Evolutionary conservation across 2,797 vertebrate species (phyloP), one percentile per base, ranked within the genome.

Genomic region (Percopsis omiscomaycus): DNA sequence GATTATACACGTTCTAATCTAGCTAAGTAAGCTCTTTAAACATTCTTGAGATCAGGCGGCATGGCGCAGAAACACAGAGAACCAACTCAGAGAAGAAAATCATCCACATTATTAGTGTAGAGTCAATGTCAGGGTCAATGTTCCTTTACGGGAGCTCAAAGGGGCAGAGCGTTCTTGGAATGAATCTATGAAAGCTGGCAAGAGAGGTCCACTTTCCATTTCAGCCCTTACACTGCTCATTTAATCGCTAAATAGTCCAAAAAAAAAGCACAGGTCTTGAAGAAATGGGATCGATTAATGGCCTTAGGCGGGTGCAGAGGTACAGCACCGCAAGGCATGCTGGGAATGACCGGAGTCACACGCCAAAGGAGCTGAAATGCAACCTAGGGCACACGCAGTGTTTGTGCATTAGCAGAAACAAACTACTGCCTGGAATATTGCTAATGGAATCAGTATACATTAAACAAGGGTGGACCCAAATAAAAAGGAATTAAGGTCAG

Each of bases 1-100:
- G 71, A 73, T 88, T 87, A 81, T 74, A 79, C 64, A 6, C 73
- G 74, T 77, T 69, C 44, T 83, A 88, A 87, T 89, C 83, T 75
- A 54, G 61, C 50, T 80, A 45, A 58, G 79, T 85, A 88, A 89
- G 75, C 66, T 79, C 78, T 81, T 87, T 79, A 75, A 14, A 46
- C 65, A 85, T 84, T 87, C 81, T 69, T 73, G 68, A 68, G 82
- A 83, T 82, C 78, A 72, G 66, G 61, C 69, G 68, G 53, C 55
- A 45, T 63, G 66, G 79, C 75, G 65, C 68, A 62, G 55, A 29
- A 73, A 61, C 68, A 78, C 64, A 82, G 30, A 74, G 63, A 63
- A 37, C 30, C 60, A 58, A 68, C 74, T 59, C 44, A 64, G 78
- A 58, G 70, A 52, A 5, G 22, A 51, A 44, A 9, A 46, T 61